Percentiles rank a stretch among this genome's conserved stretches.
Evolutionary conservation across 2,113 vertebrate species (phyloP).

Genomic region (Zonotrichia leucophrys): DNA sequence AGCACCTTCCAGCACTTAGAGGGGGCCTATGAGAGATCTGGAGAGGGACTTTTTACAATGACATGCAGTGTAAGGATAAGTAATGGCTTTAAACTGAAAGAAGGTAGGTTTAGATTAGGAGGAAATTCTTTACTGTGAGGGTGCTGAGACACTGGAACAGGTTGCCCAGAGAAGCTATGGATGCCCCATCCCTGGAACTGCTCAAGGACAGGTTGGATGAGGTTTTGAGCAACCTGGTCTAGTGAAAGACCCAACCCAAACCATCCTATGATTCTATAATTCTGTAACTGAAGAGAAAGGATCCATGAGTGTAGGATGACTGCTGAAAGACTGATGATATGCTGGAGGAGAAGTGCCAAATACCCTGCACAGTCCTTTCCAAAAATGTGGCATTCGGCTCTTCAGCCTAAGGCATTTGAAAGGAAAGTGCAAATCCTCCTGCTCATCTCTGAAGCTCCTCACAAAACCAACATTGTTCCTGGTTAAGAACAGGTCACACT

Average conservation of each 20-base stretch:
- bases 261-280: not conserved
- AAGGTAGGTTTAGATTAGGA: not conserved
- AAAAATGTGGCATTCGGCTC: not conserved
- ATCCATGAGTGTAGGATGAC: not conserved
- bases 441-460: not conserved
- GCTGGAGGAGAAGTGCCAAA: not conserved
- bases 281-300: not conserved
- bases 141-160: not conserved
- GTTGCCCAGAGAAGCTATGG: not conserved
- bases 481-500: not conserved
- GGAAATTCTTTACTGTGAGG: not conserved
- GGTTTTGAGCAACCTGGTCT: not conserved
- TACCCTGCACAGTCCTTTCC: not conserved
- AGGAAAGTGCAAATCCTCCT: not conserved
- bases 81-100: not conserved
- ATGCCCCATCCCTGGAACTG: not conserved
- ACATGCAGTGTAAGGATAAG: not conserved
- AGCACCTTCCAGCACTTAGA: not conserved
- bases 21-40: not conserved
- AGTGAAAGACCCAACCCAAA: not conserved
- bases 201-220: not conserved
- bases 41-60: not conserved
- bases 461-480: rapidly evolving
- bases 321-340: not conserved
- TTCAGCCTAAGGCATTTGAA: not conserved